phyloP scores from a whole-genome alignment of 2,888 invertebrate genomes.

The Pheosia gnoma region DNA sequence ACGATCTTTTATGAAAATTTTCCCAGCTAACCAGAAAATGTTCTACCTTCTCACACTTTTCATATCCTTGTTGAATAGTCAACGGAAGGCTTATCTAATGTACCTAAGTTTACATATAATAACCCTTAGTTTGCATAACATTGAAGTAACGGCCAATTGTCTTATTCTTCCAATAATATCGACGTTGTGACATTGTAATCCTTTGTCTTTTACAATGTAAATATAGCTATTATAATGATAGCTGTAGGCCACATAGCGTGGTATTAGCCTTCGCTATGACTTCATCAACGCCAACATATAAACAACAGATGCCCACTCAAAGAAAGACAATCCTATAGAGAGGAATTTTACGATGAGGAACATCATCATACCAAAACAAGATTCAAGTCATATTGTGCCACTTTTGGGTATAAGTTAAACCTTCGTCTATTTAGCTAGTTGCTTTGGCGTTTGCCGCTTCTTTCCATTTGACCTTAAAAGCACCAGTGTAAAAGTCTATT shows the following conservation, averaged over 20 bases:
- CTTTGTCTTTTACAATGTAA: neutral
- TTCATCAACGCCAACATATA: constrained; percentile 25
- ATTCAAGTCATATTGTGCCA: too few relatives aligned
- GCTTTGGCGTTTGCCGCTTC: constrained; percentile 4
- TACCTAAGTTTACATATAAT: too few relatives aligned
- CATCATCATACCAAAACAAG: too few relatives aligned
- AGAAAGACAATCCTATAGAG: neutral
- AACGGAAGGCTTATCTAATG: too few relatives aligned
- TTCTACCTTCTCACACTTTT: too few relatives aligned
- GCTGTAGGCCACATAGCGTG: constrained; percentile 27
- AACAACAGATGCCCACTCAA: neutral
- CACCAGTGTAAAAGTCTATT: constrained; percentile 16
- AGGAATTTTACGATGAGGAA: neutral
- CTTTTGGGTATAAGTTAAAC: too few relatives aligned
- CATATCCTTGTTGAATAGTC: too few relatives aligned
- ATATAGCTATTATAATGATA: constrained; percentile 12
- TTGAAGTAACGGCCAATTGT: neutral
- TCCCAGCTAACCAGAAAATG: too few relatives aligned
- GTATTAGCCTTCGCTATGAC: constrained; percentile 31
- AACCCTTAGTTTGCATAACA: neutral
- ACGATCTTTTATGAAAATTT: too few relatives aligned
- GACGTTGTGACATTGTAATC: neutral
- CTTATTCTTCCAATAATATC: neutral
- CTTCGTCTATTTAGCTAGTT: neutral
- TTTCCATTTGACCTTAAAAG: constrained; percentile 17